Evolutionary conservation across 2,797 vertebrate genomes (phyloP).

Genomic region (Crax fasciolata): DNA sequence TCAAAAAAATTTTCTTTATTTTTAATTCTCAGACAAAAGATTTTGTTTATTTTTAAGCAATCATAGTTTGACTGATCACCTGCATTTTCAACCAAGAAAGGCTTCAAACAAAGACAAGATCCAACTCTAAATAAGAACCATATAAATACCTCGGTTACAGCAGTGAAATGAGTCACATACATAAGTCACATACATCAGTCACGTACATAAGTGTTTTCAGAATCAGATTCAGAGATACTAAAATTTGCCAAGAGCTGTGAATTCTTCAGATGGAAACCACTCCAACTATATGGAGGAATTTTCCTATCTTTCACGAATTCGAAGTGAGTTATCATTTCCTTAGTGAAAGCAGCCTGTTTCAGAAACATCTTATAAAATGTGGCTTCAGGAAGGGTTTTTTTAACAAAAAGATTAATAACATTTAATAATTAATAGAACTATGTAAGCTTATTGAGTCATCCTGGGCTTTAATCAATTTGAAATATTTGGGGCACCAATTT

Average conservation of each 20-base stretch:
- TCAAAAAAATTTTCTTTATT: neutral
- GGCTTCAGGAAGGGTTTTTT: neutral
- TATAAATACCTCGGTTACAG: conserved; percentile 47
- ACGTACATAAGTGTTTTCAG: conserved; percentile 44
- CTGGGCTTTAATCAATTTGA: conserved; percentile 64
- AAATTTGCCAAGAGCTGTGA: conserved; percentile 31
- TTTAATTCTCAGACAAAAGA: conserved; percentile 8
- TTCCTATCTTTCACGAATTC: neutral
- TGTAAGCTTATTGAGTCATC: conserved; percentile 51
- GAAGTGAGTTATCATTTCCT: neutral
- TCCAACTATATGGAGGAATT: neutral
- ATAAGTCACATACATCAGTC: conserved; percentile 12
- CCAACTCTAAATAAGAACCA: conserved; percentile 46
- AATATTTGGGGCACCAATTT: conserved; percentile 70
- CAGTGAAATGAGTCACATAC: conserved; percentile 56
- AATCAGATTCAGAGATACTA: conserved; percentile 38
- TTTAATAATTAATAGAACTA: conserved; percentile 69
- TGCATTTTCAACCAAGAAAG: conserved; percentile 39
- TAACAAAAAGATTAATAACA: conserved; percentile 37
- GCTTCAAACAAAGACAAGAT: conserved; percentile 38
- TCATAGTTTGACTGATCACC: conserved; percentile 52
- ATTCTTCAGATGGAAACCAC: neutral
- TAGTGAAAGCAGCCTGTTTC: neutral
- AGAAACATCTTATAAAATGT: neutral
- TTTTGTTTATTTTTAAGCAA: conserved; percentile 13